A percentile compares a stretch with the other conserved stretches of the same genome.
phyloP scores from a whole-genome alignment of 2,113 vertebrate species.

The Eleginops maclovinus region DNA sequence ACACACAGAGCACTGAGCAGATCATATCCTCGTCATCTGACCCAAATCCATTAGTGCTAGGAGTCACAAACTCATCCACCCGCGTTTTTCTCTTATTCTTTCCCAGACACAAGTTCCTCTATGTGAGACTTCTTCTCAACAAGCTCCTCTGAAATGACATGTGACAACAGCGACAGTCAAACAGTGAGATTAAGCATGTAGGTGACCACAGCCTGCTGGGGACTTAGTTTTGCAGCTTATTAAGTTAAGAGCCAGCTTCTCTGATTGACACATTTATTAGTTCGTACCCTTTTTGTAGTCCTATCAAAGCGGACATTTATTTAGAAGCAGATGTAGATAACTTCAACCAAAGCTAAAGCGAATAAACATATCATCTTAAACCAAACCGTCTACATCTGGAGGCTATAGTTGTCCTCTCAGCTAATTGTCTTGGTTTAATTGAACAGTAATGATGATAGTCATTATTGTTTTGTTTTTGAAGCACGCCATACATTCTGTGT shows the following conservation, averaged over 20 bases:
- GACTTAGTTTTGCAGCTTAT: too few species aligned
- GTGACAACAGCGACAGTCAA: neutral
- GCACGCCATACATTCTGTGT: neutral
- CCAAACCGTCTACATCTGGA: neutral
- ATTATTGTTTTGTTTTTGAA: neutral
- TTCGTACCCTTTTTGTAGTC: neutral
- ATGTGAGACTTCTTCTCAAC: neutral
- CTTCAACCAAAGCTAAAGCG: neutral
- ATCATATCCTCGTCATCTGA: constrained; percentile 51
- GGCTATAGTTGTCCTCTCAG: neutral
- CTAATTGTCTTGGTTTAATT: neutral
- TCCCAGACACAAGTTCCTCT: neutral
- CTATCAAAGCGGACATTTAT: neutral
- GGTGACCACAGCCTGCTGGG: constrained; percentile 1
- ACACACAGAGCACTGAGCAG: constrained; percentile 9
- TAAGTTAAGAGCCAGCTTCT: neutral
- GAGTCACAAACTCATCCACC: constrained; percentile 41
- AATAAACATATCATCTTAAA: neutral
- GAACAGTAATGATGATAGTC: neutral
- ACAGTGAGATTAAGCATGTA: neutral
- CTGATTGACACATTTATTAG: constrained; percentile 4
- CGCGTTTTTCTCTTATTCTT: constrained; percentile 16
- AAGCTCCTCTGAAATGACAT: neutral
- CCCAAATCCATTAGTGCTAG: constrained; percentile 51
- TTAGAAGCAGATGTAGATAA: constrained; percentile 1